Evolutionary conservation across 2,888 invertebrate genomes (phyloP).

Genomic region (Heliothis peltigera): DNA sequence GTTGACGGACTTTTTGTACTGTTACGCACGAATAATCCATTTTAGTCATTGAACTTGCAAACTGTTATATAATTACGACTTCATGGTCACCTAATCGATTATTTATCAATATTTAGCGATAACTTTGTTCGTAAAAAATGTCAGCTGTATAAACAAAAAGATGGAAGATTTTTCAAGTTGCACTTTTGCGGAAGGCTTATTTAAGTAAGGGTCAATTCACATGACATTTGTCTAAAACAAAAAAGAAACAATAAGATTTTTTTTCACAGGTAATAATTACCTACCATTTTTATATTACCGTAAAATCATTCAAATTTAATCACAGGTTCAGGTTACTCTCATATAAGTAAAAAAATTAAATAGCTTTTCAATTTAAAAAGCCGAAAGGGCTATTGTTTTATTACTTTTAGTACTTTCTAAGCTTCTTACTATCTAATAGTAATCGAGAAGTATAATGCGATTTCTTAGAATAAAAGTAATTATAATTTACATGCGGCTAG

Average conservation of each 20-base stretch:
- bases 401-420: too few relatives aligned
- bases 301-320: too few relatives aligned
- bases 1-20: conserved; percentile 84
- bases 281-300: too few relatives aligned
- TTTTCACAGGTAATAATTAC: background rate
- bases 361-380: too few relatives aligned
- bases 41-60: conserved; percentile 84
- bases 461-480: too few relatives aligned
- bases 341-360: too few relatives aligned
- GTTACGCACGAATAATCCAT: conserved; percentile 79
- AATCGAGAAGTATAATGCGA: too few relatives aligned
- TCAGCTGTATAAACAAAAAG: conserved; percentile 15
- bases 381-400: too few relatives aligned
- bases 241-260: conserved; percentile 2
- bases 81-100: conserved; percentile 61
- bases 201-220: conserved; percentile 52
- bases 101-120: conserved; percentile 32
- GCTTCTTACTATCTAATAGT: too few relatives aligned
- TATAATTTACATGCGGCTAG: too few relatives aligned
- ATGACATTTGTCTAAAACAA: conserved; percentile 25
- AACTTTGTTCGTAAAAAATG: conserved; percentile 10
- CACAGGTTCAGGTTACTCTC: too few relatives aligned
- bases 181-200: conserved; percentile 53
- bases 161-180: conserved; percentile 10
- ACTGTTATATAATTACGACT: conserved; percentile 72